Evolutionary conservation across 1,140 invertebrate species (phyloP).

Genomic region (Zaprionus kolodkinae): DNA sequence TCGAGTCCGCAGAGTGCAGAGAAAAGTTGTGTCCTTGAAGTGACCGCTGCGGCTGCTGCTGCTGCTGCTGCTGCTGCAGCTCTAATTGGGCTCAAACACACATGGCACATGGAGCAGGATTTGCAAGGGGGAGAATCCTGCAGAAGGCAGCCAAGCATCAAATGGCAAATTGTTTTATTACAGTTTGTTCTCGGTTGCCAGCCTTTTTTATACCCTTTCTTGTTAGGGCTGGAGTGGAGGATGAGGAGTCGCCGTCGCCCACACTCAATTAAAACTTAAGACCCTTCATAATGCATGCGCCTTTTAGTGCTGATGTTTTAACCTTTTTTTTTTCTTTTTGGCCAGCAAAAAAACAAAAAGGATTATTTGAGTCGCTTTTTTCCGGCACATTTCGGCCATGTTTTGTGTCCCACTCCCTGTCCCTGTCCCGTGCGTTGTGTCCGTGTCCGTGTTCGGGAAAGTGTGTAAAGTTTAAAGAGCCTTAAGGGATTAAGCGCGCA

Average conservation of each 20-base stretch:
- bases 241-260: conserved; percentile 23
- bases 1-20: not conserved
- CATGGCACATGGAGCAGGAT: conserved; percentile 6
- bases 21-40: conserved; percentile 74
- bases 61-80: conserved; percentile 52
- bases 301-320: conserved; percentile 78
- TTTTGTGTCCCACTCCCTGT: conserved; percentile 29
- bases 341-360: conserved; percentile 49
- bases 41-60: conserved; percentile 57
- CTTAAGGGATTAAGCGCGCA: conserved; percentile 82
- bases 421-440: too few species aligned
- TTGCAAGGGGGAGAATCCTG: conserved; percentile 1
- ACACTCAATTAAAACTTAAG: conserved; percentile 84
- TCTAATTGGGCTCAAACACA: conserved; percentile 71
- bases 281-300: conserved; percentile 77
- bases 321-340: conserved; percentile 53
- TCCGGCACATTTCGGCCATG: conserved; percentile 40
- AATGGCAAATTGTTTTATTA: conserved; percentile 78
- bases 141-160: conserved; percentile 40
- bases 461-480: conserved; percentile 84
- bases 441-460: conserved; percentile 34
- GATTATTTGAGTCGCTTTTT: conserved; percentile 68
- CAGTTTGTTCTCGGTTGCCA: conserved; percentile 47
- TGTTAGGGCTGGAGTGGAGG: not conserved
- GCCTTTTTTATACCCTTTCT: conserved; percentile 19